Percentiles rank a stretch among this genome's conserved stretches.
Evolutionary conservation across 2,797 vertebrate genomes (phyloP).

Genomic region (Podargus strigoides): DNA sequence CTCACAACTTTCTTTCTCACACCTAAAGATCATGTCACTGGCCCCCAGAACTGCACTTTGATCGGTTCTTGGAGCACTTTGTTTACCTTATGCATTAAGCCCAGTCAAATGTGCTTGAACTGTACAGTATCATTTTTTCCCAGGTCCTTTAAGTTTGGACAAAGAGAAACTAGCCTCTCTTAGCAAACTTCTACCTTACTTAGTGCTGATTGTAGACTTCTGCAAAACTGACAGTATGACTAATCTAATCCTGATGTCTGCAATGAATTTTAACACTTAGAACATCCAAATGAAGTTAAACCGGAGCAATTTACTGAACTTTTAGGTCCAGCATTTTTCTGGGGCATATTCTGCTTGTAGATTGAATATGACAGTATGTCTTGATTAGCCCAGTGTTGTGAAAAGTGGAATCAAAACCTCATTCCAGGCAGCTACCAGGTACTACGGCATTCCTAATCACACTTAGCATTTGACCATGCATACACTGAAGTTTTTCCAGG

Average conservation of each 20-base stretch:
- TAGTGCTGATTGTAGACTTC: not conserved
- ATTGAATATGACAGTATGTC: conserved; percentile 38
- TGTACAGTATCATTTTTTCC: conserved; percentile 39
- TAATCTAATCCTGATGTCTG: conserved; percentile 47
- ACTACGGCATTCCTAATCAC: not conserved
- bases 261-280: conserved; percentile 27
- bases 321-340: not conserved
- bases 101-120: conserved; percentile 51
- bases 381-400: conserved; percentile 1
- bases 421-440: not conserved
- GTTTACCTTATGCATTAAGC: conserved; percentile 66
- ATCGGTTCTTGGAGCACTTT: conserved; percentile 39
- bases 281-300: conserved; percentile 25
- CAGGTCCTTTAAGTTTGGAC: conserved; percentile 20
- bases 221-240: conserved; percentile 34
- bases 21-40: conserved; percentile 70
- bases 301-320: conserved; percentile 16
- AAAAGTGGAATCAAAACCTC: conserved; percentile 12
- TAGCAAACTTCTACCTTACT: conserved; percentile 23
- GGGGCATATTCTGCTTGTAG: not conserved
- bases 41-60: conserved; percentile 53
- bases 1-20: conserved; percentile 74
- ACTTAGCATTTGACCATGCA: not conserved
- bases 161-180: not conserved
- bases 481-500: not conserved